A percentile compares a stretch with the other conserved stretches of the same genome.
Evolutionary conservation across 2,113 vertebrate species (phyloP).

Genomic region (Bucco capensis): DNA sequence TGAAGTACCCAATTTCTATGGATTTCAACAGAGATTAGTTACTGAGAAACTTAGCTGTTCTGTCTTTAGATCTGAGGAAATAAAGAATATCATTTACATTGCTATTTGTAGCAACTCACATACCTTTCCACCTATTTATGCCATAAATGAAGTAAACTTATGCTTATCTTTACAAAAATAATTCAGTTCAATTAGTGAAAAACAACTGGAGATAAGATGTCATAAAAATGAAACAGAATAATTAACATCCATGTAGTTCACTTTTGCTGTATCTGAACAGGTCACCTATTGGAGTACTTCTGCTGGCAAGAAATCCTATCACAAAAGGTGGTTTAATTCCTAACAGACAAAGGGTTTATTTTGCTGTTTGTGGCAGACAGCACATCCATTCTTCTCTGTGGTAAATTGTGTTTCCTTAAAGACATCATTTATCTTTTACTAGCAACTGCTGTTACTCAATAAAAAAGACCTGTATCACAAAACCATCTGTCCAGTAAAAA

Average conservation of each 20-base stretch:
- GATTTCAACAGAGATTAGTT: not conserved
- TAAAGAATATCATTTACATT: not conserved
- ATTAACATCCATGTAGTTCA: not conserved
- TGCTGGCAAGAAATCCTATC: not conserved
- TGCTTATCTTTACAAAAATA: not conserved
- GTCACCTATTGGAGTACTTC: not conserved
- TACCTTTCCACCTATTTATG: not conserved
- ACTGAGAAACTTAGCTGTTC: not conserved
- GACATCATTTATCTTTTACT: not conserved
- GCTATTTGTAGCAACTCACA: not conserved
- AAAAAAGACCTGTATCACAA: not conserved
- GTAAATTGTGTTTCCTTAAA: not conserved
- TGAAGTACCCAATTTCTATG: not conserved
- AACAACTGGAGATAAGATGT: not conserved
- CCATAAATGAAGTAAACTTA: not conserved
- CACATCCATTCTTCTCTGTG: not conserved
- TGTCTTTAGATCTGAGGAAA: not conserved
- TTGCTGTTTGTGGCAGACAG: not conserved
- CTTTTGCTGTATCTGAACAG: not conserved
- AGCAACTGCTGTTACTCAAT: not conserved
- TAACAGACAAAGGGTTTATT: not conserved
- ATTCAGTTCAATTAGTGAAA: not conserved
- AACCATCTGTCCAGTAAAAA: not conserved
- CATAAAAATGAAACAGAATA: not conserved
- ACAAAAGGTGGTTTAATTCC: not conserved